phyloP scores from a whole-genome alignment of 2,888 invertebrate species.

The Parnassius orleans region DNA sequence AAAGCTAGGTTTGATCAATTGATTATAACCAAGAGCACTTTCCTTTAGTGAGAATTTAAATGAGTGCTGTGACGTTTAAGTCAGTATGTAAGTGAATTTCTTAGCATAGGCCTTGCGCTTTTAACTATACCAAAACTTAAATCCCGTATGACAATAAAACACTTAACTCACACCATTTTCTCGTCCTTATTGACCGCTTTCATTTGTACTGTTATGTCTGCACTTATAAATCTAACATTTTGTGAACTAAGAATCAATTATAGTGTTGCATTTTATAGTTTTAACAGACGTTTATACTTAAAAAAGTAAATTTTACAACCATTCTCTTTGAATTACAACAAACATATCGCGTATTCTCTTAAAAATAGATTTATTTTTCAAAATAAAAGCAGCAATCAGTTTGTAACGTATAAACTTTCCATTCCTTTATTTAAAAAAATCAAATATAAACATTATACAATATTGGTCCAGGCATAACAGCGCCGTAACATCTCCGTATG shows the following conservation, averaged over 20 bases:
- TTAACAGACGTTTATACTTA: no score
- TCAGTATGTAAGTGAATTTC: conserved; percentile 68
- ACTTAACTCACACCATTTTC: conserved; percentile 35
- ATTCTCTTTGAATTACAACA: no score
- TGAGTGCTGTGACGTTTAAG: conserved; percentile 77
- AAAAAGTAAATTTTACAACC: no score
- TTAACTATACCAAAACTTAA: conserved; percentile 58
- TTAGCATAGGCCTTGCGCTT: conserved; percentile 63
- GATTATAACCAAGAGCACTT: conserved; percentile 29
- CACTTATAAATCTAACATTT: neutral
- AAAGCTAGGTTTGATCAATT: conserved; percentile 30
- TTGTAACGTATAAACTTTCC: no score
- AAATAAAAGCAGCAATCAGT: no score
- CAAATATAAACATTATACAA: neutral
- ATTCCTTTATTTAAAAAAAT: no score
- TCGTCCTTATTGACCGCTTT: conserved; percentile 35
- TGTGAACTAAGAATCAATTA: no score
- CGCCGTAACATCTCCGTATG: conserved; percentile 30
- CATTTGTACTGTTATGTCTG: conserved; percentile 13
- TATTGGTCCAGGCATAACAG: conserved; percentile 9
- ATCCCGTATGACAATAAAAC: conserved; percentile 64
- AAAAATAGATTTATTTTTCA: no score
- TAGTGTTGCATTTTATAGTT: no score
- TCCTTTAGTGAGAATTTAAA: conserved; percentile 51
- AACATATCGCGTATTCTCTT: no score